These are phyloP conservation scores for Pterocles burchelli DNA, from an alignment of 2,113 vertebrate species.

Conservation along the genomic window DNA sequence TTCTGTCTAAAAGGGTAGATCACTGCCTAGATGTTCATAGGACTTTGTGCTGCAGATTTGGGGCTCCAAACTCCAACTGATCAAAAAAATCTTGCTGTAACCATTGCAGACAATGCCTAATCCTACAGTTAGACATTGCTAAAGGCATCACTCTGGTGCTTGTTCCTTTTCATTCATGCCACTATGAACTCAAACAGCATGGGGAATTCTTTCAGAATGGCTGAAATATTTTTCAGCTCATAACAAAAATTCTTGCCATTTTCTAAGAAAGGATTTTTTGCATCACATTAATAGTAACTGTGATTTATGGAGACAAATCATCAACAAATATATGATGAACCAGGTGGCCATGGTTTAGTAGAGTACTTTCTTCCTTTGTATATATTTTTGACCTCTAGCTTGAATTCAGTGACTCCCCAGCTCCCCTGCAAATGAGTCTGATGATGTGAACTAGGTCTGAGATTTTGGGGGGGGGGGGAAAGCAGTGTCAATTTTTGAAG, in stretches of 20 bases:
- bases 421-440: not conserved
- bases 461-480: fast-evolving
- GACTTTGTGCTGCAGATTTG: not conserved
- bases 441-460: not conserved
- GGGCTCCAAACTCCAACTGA: not conserved
- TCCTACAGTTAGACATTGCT: not conserved
- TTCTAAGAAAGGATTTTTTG: not conserved
- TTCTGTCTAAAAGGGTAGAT: not conserved
- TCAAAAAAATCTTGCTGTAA: not conserved
- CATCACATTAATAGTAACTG: not conserved
- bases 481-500: not conserved
- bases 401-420: not conserved
- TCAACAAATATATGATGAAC: not conserved
- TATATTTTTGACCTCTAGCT: not conserved
- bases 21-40: fast-evolving
- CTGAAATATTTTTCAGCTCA: not conserved
- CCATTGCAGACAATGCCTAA: not conserved
- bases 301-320: not conserved
- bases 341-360: not conserved
- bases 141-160: not conserved
- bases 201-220: not conserved
- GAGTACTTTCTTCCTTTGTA: not conserved
- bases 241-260: not conserved
- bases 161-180: not conserved
- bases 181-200: not conserved